Evolutionary conservation across 2,113 vertebrate species (phyloP).

Genomic region (Campylomormyrus numenius): DNA sequence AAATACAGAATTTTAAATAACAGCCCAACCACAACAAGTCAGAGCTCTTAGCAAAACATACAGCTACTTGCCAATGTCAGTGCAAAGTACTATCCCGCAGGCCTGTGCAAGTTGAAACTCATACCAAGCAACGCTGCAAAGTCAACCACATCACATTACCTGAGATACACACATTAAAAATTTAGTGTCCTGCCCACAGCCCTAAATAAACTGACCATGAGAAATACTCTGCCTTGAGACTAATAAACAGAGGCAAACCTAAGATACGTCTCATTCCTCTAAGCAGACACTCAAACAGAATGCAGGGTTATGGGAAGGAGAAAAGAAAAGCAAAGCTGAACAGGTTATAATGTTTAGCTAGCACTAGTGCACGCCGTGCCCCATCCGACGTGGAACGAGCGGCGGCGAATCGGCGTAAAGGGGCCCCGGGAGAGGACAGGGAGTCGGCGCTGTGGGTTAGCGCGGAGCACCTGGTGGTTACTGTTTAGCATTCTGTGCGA

Average conservation of each 20-base stretch:
- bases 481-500: not conserved
- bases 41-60: not conserved
- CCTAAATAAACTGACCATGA: not conserved
- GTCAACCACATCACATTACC: not conserved
- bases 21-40: not conserved
- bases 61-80: not conserved
- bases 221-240: not conserved
- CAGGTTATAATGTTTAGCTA: not conserved
- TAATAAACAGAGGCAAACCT: not conserved
- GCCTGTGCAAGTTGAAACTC: constrained; percentile 6
- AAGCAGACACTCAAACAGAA: not conserved
- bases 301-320: not conserved
- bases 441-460: not conserved
- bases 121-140: not conserved
- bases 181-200: not conserved
- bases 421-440: not conserved
- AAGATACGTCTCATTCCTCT: not conserved
- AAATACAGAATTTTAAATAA: not conserved
- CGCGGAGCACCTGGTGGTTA: not conserved
- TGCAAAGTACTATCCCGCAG: not conserved
- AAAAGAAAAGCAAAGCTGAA: not conserved
- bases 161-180: not conserved
- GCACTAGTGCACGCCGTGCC: not conserved
- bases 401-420: not conserved
- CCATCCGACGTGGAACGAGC: not conserved